Percentiles rank a stretch among this genome's conserved stretches.
Conservation (phyloP, 53 echinoderm and acorn worm genomes). For the Paracentrotus lividus region DNA sequence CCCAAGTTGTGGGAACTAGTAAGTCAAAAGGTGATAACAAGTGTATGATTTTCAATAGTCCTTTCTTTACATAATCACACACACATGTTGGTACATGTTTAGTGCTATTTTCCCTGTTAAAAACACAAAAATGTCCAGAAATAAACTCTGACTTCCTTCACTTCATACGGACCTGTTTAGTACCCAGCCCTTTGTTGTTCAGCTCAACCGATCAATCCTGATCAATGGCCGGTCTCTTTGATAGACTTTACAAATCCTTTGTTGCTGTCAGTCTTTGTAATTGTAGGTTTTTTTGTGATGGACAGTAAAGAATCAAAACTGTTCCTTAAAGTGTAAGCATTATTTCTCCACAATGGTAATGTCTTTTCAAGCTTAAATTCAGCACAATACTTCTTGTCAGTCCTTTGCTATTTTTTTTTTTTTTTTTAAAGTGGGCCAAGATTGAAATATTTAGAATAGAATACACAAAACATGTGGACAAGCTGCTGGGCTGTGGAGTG, state of each 20-base stretch:
- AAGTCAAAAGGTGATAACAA: too few relatives aligned
- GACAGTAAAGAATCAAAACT: neutral
- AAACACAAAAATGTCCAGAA: neutral
- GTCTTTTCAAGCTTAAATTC: too few relatives aligned
- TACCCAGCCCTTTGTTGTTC: slow-evolving; percentile 17
- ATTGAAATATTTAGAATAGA: too few relatives aligned
- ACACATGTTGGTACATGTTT: too few relatives aligned
- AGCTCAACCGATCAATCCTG: neutral
- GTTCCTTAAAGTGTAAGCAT: neutral
- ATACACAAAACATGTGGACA: too few relatives aligned
- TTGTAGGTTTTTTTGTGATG: neutral
- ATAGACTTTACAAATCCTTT: neutral
- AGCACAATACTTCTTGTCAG: too few relatives aligned
- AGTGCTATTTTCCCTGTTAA: neutral
- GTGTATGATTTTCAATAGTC: too few relatives aligned
- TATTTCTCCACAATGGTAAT: neutral
- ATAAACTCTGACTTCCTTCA: slow-evolving; percentile 28
- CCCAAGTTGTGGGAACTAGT: too few relatives aligned
- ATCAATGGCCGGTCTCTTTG: slow-evolving; percentile 11
- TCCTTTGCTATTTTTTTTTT: too few relatives aligned
- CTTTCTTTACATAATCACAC: too few relatives aligned
- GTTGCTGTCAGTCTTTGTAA: slow-evolving; percentile 7
- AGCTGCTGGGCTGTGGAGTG: too few relatives aligned
- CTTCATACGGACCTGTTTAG: neutral
- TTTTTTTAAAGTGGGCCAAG: too few relatives aligned